phyloP scores from a whole-genome alignment of 2,113 vertebrate species.

The Crotalus tigris region DNA sequence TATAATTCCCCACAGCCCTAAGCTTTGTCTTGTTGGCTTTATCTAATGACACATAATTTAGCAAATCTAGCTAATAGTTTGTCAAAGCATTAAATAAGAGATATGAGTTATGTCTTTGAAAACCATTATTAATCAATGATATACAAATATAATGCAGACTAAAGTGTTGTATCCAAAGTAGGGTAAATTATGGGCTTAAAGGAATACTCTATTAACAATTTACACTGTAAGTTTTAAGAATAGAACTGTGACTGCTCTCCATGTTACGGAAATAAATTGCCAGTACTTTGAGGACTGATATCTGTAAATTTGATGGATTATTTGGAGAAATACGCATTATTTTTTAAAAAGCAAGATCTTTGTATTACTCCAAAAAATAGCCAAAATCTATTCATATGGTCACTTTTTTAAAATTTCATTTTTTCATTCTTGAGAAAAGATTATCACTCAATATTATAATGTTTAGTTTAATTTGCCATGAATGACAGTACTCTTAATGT shows the following conservation, averaged over 20 bases:
- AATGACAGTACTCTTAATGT: background rate
- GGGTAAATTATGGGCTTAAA: background rate
- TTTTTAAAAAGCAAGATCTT: background rate
- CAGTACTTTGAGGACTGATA: background rate
- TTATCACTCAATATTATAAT: background rate
- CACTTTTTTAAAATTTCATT: background rate
- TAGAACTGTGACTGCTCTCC: background rate
- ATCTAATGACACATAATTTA: background rate
- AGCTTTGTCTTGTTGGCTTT: background rate
- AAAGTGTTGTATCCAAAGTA: background rate
- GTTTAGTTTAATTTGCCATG: background rate
- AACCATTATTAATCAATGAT: background rate
- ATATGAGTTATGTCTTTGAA: background rate
- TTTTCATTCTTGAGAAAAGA: conserved; percentile 26
- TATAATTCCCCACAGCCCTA: background rate
- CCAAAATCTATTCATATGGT: background rate
- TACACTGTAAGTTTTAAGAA: background rate
- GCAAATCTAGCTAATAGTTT: background rate
- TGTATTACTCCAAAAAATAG: background rate
- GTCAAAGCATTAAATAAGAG: background rate
- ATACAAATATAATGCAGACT: background rate
- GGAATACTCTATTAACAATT: background rate
- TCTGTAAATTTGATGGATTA: background rate
- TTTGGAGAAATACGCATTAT: background rate
- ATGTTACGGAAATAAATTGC: background rate